These are phyloP conservation scores for Vidua chalybeata DNA, from an alignment of 2,113 vertebrate genomes.

Conservation along the genomic window DNA sequence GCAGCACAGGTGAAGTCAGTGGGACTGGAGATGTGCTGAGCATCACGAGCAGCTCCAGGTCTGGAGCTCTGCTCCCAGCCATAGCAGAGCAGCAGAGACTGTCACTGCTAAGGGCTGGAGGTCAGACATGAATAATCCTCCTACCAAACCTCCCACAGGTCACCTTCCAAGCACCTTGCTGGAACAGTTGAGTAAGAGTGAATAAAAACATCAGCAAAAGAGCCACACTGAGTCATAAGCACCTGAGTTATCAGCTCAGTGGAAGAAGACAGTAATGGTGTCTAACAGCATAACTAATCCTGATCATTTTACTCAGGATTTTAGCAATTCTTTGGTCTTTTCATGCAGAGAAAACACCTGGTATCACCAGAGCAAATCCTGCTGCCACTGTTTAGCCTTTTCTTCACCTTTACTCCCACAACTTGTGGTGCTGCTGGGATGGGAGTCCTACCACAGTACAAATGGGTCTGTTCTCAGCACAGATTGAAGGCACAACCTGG, in stretches of 20 bases:
- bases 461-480: not conserved
- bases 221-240: not conserved
- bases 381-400: not conserved
- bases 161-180: not conserved
- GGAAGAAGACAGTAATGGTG: not conserved
- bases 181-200: not conserved
- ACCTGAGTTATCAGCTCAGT: not conserved
- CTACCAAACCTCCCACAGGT: not conserved
- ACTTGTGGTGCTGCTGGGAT: not conserved
- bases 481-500: rapidly evolving
- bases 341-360: not conserved
- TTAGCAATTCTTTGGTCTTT: not conserved
- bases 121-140: not conserved
- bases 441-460: not conserved
- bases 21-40: not conserved
- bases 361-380: not conserved
- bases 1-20: not conserved
- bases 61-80: not conserved
- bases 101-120: not conserved
- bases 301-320: not conserved
- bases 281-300: not conserved
- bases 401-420: not conserved
- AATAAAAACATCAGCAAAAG: not conserved
- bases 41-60: not conserved
- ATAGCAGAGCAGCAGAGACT: not conserved